Evolutionary conservation across 2,888 invertebrate genomes (phyloP).

Genomic region (Chrysopilus asiliformis): DNA sequence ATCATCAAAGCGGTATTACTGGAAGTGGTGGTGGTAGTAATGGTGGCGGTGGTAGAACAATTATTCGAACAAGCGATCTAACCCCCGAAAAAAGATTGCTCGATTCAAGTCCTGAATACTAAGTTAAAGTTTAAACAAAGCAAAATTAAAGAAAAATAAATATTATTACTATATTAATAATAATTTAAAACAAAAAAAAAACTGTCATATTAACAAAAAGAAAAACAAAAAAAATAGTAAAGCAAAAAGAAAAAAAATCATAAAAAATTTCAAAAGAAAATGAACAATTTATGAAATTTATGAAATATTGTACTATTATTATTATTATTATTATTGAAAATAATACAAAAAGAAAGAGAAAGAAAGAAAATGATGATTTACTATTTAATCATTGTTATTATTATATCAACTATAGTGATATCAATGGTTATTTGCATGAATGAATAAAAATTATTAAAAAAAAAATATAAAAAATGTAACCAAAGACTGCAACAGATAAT

Average conservation of each 20-base stretch:
- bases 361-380: too few species aligned
- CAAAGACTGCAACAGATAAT: constrained; percentile 40
- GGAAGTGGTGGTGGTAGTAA: constrained; percentile 14
- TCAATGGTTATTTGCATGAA: too few species aligned
- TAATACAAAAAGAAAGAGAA: too few species aligned
- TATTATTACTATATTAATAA: constrained; percentile 13
- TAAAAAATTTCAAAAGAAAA: constrained; percentile 4
- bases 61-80: constrained; percentile 32
- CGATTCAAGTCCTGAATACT: constrained; percentile 37
- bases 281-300: constrained; percentile 2
- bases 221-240: constrained; percentile 4
- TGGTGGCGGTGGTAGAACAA: constrained; percentile 22
- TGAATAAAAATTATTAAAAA: constrained; percentile 16
- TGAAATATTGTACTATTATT: constrained; percentile 5
- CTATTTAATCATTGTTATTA: too few species aligned
- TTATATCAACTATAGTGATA: too few species aligned
- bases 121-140: constrained; percentile 14
- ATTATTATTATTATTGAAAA: constrained; percentile 2
- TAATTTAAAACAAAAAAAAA: neutral
- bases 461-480: constrained; percentile 33
- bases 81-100: constrained; percentile 37
- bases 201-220: neutral
- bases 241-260: constrained; percentile 4
- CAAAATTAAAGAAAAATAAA: constrained; percentile 7
- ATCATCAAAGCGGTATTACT: constrained; percentile 6